Conservation (phyloP, 1,140 invertebrate species). For the Heliconius hewitsoni region DNA sequence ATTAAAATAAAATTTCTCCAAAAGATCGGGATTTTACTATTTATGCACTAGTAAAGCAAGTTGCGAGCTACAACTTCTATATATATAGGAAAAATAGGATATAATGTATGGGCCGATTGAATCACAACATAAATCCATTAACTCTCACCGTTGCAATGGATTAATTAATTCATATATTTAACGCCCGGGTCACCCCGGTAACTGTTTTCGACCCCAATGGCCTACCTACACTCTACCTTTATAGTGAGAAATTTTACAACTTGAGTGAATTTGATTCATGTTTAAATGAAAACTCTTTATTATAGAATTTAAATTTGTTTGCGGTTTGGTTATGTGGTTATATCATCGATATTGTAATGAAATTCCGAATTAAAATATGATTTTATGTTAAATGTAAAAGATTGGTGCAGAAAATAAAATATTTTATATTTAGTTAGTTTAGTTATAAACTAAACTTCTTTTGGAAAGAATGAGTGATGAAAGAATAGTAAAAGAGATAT, state of each 20-base stretch:
- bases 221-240: neutral
- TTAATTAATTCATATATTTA: constrained; percentile 58
- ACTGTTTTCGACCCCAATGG: neutral
- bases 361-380: neutral
- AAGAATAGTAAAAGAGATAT: no score
- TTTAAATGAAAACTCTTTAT: neutral
- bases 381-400: neutral
- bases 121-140: constrained; percentile 69
- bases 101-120: constrained; percentile 13
- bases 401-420: neutral
- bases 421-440: no score
- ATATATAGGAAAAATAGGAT: neutral
- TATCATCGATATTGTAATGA: neutral
- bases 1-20: neutral
- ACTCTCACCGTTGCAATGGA: constrained; percentile 44
- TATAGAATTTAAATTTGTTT: neutral
- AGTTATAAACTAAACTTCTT: no score
- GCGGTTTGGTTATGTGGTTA: neutral
- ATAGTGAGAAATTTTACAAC: neutral
- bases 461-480: no score
- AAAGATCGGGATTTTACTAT: neutral
- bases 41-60: neutral
- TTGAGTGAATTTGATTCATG: neutral
- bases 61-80: neutral
- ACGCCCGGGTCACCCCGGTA: constrained; percentile 19